Evolutionary conservation across 2,113 vertebrate genomes (phyloP).

Genomic region (Datnioides undecimradiatus): DNA sequence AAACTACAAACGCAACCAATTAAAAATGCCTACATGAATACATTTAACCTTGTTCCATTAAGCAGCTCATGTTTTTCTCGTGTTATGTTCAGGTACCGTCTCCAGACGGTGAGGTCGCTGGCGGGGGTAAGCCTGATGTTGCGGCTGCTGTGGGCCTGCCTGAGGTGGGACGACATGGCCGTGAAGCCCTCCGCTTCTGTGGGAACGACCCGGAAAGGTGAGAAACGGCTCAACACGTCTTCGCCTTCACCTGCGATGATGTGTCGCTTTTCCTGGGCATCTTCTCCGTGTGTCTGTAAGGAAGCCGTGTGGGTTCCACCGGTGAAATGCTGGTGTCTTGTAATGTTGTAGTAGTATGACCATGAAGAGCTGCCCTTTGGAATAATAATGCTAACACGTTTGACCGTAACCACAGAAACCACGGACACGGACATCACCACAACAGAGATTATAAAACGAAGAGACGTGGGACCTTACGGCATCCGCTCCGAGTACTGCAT

Average conservation of each 20-base stretch:
- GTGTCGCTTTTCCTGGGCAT: background rate
- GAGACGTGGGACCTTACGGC: conserved; percentile 94
- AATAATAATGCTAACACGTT: background rate
- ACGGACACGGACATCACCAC: conserved; percentile 96
- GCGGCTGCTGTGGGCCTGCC: conserved; percentile 94
- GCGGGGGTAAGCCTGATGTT: conserved; percentile 98
- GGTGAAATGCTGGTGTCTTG: no score
- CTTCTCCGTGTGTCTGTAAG: background rate
- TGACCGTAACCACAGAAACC: conserved; percentile 87
- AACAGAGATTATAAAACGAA: conserved; percentile 96
- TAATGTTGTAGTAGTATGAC: background rate
- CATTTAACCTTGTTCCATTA: no score
- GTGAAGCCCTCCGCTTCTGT: conserved; percentile 93
- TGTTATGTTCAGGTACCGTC: conserved; percentile 80
- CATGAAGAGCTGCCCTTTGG: background rate
- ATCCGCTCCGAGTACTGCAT: conserved; percentile 99
- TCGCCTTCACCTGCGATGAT: background rate
- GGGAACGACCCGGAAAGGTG: conserved; percentile 95
- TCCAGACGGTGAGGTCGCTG: conserved; percentile 95
- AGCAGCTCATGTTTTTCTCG: background rate
- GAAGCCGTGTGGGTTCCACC: no score
- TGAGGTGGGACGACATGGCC: conserved; percentile 98
- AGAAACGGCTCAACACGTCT: background rate
- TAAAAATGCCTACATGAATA: background rate
- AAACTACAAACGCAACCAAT: background rate